Evolutionary conservation across 2,888 invertebrate genomes (phyloP).

Genomic region (Physocephala rufipes): DNA sequence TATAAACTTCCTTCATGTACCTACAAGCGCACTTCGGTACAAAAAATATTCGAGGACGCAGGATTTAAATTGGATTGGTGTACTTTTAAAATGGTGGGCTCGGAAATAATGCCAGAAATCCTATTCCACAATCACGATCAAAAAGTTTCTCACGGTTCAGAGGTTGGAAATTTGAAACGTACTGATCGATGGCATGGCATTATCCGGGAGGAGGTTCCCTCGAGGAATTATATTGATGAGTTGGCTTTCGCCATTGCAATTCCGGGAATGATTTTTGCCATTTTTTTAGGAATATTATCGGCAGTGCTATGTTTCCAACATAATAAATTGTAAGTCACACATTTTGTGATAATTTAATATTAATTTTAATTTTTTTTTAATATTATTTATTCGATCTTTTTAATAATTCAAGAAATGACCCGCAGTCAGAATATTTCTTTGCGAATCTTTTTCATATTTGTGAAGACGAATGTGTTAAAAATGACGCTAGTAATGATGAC

Average conservation of each 20-base stretch:
- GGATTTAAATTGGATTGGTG: slow-evolving; percentile 90
- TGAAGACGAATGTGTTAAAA: slow-evolving; percentile 67
- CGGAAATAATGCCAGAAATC: slow-evolving; percentile 61
- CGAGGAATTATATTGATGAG: slow-evolving; percentile 75
- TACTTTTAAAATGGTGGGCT: slow-evolving; percentile 79
- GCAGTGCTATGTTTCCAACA: slow-evolving; percentile 80
- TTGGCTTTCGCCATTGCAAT: slow-evolving; percentile 76
- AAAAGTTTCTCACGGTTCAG: slow-evolving; percentile 51
- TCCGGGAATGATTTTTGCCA: slow-evolving; percentile 74
- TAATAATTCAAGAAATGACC: slow-evolving; percentile 69
- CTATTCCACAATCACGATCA: slow-evolving; percentile 60
- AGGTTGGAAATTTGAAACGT: slow-evolving; percentile 58
- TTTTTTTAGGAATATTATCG: slow-evolving; percentile 74
- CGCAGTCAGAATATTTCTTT: slow-evolving; percentile 74
- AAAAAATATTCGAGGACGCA: slow-evolving; percentile 81
- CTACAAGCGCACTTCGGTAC: slow-evolving; percentile 86
- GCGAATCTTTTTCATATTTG: slow-evolving; percentile 78
- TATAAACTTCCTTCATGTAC: slow-evolving; percentile 82
- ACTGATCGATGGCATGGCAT: slow-evolving; percentile 73
- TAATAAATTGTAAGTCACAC: slow-evolving; percentile 75
- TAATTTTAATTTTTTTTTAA: slow-evolving; percentile 40
- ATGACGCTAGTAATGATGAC: slow-evolving; percentile 45
- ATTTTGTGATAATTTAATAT: not conserved
- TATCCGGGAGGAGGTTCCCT: slow-evolving; percentile 71
- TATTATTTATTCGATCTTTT: slow-evolving; percentile 44